Evolutionary conservation across 1,140 invertebrate species (phyloP), one percentile per base, ranked within the genome.

Genomic region (Papilio helenus): DNA sequence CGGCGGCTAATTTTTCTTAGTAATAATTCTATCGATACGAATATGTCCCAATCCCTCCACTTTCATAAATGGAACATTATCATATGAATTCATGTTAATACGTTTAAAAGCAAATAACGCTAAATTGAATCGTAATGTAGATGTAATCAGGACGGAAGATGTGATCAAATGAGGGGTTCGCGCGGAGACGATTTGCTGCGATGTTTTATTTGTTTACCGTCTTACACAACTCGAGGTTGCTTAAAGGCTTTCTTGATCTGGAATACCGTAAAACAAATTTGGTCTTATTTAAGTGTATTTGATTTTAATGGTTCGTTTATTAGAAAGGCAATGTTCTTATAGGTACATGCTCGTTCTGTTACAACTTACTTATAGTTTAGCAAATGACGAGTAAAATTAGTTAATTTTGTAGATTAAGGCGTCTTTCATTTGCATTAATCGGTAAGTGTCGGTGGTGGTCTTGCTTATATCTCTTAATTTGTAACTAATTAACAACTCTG

Each of bases 131-230:
- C 26, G 61, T 68, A 29, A 68, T 68, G 7, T 68, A 68, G 61
- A 68, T 68, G 61, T 68, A 68, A 68, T 68, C 61, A 68, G 61
- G 26, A 68, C 61, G 61, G 61, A 68, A 68, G 61, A 26, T 68
- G 26, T 68, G 34, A 68, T 68, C 23, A 29, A 68, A 26, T 61
- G 58, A 23, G 20, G 58, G 20, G 9, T 68, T 29, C 61, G 26
- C 58, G 23, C 61, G 61, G 61, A 26, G 61, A 68, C 61, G 61
- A 68, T 16, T 68, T 34, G 26, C 23, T 29, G 14, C 23, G 5
- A 14, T 26, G 61, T 26, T 68, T 68, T 68, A 68, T 68, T 29
- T 68, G 23, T 34, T 68, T 68, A 68, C 61, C 26, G 61, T 16
- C 61, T 65, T 23, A 61, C 23, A 16, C 61, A 26, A 26, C 61